Evolutionary conservation across 2,797 vertebrate genomes (phyloP).

Genomic region (Podargus strigoides): DNA sequence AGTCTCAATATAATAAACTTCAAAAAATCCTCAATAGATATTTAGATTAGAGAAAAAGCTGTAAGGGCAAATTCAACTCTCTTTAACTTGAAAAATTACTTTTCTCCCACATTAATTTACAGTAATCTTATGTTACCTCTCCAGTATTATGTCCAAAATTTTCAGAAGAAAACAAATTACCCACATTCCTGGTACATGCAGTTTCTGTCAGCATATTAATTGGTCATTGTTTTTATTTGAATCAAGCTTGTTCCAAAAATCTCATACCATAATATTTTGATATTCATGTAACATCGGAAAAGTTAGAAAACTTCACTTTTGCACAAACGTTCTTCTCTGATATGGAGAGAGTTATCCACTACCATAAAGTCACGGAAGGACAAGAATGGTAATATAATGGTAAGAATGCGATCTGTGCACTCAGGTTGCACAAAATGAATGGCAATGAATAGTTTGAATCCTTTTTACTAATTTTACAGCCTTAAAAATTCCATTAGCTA

Average conservation of each 20-base stretch:
- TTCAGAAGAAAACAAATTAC: neutral
- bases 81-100: neutral
- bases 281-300: neutral
- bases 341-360: neutral
- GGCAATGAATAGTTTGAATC: neutral
- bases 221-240: neutral
- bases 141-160: neutral
- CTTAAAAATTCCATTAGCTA: slow-evolving; percentile 18
- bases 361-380: neutral
- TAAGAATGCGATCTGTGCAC: neutral
- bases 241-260: neutral
- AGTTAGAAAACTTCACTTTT: neutral
- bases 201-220: neutral
- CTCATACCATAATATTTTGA: neutral
- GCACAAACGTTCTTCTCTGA: neutral
- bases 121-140: neutral
- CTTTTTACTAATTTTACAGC: neutral
- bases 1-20: neutral
- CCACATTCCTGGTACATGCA: neutral
- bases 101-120: neutral
- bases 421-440: neutral
- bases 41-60: neutral
- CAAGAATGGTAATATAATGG: neutral
- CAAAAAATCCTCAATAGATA: neutral
- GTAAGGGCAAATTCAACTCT: neutral